Evolutionary conservation across 2,797 vertebrate species (phyloP).

Genomic region (Thunnus albacares): DNA sequence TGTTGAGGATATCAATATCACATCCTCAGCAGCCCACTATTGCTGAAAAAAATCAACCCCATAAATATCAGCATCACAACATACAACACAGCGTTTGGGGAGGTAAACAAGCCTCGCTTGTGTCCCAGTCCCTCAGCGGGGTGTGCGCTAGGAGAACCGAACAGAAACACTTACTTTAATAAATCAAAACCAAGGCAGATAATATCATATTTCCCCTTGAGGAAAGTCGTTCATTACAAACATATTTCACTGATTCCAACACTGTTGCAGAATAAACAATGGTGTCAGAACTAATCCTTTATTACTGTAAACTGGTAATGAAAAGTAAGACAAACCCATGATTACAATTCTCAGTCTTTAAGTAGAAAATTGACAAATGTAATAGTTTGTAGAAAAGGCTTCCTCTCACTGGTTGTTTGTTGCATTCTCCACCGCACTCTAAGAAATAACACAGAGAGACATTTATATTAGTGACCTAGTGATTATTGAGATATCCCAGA

Average conservation of each 20-base stretch:
- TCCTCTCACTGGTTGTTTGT: slow-evolving; percentile 3
- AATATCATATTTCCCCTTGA: neutral
- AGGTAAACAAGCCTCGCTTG: neutral
- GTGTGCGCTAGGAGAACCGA: neutral
- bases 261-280: neutral
- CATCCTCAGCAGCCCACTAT: too few relatives aligned
- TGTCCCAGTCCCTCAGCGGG: neutral
- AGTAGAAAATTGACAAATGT: slow-evolving; percentile 2
- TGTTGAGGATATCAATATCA: too few relatives aligned
- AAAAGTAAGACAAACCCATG: neutral
- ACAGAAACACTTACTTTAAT: neutral
- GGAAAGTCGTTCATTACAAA: neutral
- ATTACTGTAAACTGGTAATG: neutral
- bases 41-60: neutral
- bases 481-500: slow-evolving; percentile 33
- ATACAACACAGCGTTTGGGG: neutral
- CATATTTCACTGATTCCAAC: neutral
- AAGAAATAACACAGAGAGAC: slow-evolving; percentile 23
- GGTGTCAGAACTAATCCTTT: neutral
- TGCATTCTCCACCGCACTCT: neutral
- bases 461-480: slow-evolving; percentile 16
- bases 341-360: neutral
- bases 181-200: neutral
- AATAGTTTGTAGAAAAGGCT: neutral
- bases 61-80: neutral